A percentile compares a stretch with the other conserved stretches of the same genome.
Evolutionary conservation across 2,888 invertebrate species (phyloP).

Genomic region (Labia minor): DNA sequence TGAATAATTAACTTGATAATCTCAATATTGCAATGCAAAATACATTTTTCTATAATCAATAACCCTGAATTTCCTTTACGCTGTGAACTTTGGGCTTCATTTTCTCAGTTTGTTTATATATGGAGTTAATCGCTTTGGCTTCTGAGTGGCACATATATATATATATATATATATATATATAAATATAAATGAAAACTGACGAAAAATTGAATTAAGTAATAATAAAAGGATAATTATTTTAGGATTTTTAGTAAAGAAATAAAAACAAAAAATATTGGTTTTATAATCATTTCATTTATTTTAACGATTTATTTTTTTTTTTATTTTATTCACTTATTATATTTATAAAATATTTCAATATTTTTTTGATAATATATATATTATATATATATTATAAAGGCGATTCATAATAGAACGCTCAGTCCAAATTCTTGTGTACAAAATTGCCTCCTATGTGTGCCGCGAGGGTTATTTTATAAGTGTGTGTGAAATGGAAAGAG

Average conservation of each 20-base stretch:
- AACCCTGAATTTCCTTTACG: too few relatives aligned
- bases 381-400: conserved; percentile 24
- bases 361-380: conserved; percentile 23
- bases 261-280: conserved; percentile 15
- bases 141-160: too few relatives aligned
- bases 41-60: too few relatives aligned
- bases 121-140: too few relatives aligned
- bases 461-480: neutral
- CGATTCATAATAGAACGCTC: neutral
- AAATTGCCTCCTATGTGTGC: neutral
- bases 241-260: neutral
- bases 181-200: neutral
- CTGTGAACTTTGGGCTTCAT: too few relatives aligned
- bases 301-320: conserved; percentile 36
- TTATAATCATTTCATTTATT: conserved; percentile 26
- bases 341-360: conserved; percentile 37
- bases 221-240: conserved; percentile 16
- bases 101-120: too few relatives aligned
- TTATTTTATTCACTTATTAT: too few relatives aligned
- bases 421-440: neutral
- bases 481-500: neutral
- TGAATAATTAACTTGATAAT: too few relatives aligned
- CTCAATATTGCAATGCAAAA: too few relatives aligned
- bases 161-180: conserved; percentile 13
- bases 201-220: conserved; percentile 14